These are phyloP conservation scores for Tinamus guttatus DNA, from an alignment of 2,113 vertebrate species.

Conservation along the genomic window DNA sequence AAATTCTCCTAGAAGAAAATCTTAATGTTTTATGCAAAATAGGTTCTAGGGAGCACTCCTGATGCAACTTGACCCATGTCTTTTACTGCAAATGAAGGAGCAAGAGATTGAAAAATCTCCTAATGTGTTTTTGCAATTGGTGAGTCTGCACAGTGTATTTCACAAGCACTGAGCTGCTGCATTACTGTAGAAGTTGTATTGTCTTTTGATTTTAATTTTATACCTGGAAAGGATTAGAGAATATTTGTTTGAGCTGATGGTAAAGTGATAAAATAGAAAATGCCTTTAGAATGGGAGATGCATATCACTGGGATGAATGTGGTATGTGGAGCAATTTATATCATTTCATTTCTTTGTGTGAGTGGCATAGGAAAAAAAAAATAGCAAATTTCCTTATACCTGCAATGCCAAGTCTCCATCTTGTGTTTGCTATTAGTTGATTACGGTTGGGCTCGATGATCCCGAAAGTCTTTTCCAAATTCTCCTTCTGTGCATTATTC, in stretches of 20 bases:
- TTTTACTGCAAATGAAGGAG: constrained; percentile 3
- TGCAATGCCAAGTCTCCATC: fast-evolving
- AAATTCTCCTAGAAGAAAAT: background rate
- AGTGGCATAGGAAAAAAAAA: background rate
- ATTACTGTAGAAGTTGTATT: background rate
- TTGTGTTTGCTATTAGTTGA: background rate
- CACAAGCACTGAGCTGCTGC: background rate
- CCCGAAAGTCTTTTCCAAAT: no score
- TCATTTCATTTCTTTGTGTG: background rate
- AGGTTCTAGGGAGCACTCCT: background rate
- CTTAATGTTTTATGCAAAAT: background rate
- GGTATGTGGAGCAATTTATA: background rate
- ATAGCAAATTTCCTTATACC: background rate
- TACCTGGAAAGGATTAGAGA: background rate
- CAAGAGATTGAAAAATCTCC: constrained; percentile 32
- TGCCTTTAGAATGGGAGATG: constrained; percentile 5
- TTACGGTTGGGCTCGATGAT: no score
- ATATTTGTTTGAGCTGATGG: background rate
- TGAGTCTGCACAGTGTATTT: background rate
- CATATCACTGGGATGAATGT: background rate
- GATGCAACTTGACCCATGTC: background rate
- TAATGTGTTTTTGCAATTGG: background rate
- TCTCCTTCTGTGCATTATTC: background rate
- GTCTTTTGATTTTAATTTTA: background rate
- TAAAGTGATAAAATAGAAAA: background rate